phyloP scores from a whole-genome alignment of 2,888 invertebrate genomes.

The Drosophila phalerata region DNA sequence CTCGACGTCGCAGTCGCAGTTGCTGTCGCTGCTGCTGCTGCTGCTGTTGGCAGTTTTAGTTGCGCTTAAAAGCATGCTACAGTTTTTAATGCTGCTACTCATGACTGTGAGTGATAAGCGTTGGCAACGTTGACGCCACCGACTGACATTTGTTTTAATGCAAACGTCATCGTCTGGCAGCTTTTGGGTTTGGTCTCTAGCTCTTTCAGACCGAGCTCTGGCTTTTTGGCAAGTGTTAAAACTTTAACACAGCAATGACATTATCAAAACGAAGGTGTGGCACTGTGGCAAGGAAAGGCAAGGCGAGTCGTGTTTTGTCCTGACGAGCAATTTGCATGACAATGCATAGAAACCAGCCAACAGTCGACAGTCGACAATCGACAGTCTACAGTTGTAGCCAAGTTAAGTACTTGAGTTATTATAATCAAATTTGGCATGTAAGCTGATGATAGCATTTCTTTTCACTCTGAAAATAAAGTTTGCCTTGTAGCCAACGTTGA shows the following conservation, averaged over 20 bases:
- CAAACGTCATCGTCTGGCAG: conserved; percentile 71
- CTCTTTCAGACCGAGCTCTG: conserved; percentile 10
- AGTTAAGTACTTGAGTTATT: not conserved
- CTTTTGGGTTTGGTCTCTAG: conserved; percentile 38
- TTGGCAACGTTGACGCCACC: conserved; percentile 47
- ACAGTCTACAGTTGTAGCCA: conserved; percentile 1
- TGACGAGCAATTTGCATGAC: conserved; percentile 27
- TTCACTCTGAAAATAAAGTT: not conserved
- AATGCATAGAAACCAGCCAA: conserved; percentile 5
- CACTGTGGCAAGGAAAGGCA: not conserved
- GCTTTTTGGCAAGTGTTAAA: conserved; percentile 52
- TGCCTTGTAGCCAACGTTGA: not conserved
- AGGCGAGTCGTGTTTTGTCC: not conserved
- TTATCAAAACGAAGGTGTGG: conserved; percentile 57
- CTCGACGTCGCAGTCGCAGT: conserved; percentile 42
- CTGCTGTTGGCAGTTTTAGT: conserved; percentile 63
- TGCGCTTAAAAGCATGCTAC: conserved; percentile 74
- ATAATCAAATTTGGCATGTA: conserved; percentile 9
- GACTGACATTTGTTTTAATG: conserved; percentile 78
- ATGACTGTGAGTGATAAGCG: conserved; percentile 64
- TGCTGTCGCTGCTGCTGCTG: conserved; percentile 10
- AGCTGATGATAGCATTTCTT: not conserved
- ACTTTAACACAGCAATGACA: conserved; percentile 66
- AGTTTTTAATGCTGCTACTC: conserved; percentile 70
- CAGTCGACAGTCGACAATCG: not conserved